Evolutionary conservation across 2,888 invertebrate genomes (phyloP).

Genomic region (Dynastes tityus): DNA sequence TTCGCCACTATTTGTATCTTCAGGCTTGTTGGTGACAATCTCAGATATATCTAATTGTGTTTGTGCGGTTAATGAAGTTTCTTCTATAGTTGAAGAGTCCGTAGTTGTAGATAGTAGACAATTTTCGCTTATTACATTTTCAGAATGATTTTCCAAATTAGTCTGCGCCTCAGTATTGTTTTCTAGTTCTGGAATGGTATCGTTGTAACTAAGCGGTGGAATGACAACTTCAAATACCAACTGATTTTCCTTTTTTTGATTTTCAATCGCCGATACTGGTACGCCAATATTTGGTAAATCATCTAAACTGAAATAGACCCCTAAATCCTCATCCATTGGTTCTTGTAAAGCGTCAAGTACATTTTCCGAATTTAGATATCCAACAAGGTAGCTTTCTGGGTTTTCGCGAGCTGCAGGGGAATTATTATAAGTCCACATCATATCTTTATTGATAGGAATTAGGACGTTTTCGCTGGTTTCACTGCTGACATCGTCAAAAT

Average conservation of each 20-base stretch:
- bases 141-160: neutral
- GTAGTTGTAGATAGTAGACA: neutral
- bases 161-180: too few relatives aligned
- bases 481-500: neutral
- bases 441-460: neutral
- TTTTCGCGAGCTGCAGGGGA: neutral
- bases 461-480: neutral
- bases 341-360: conserved; percentile 27
- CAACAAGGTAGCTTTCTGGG: neutral
- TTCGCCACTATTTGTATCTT: neutral
- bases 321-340: conserved; percentile 22
- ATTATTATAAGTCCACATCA: conserved; percentile 11
- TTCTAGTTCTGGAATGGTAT: too few relatives aligned
- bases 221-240: neutral
- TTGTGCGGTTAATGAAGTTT: neutral
- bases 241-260: neutral
- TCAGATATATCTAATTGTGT: neutral
- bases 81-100: neutral
- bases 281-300: conserved; percentile 18
- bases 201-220: too few relatives aligned
- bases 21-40: neutral
- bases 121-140: neutral
- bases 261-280: neutral
- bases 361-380: conserved; percentile 39
- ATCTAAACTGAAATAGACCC: conserved; percentile 35